Evolutionary conservation across 2,888 invertebrate species (phyloP).

Genomic region (Adela reaumurella): DNA sequence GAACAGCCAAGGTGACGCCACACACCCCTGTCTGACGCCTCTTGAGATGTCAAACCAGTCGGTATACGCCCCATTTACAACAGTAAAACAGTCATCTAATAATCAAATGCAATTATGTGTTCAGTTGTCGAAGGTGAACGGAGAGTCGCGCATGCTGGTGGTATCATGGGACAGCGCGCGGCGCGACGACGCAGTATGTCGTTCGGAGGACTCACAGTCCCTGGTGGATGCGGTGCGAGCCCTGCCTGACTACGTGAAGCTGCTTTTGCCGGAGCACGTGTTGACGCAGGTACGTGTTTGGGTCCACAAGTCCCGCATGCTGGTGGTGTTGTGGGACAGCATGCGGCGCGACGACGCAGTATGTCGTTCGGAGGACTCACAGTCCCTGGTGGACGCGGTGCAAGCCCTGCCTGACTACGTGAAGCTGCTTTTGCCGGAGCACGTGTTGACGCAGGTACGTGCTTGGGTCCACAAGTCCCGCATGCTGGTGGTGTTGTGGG

Average conservation of each 20-base stretch:
- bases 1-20: too few relatives aligned
- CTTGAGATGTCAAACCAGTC: too few relatives aligned
- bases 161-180: conserved; percentile 43
- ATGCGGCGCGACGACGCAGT: conserved; percentile 33
- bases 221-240: conserved; percentile 45
- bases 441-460: conserved; percentile 41
- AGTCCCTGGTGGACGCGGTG: conserved; percentile 43
- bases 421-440: conserved; percentile 39
- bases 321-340: conserved; percentile 42
- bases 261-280: conserved; percentile 36
- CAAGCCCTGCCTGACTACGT: conserved; percentile 44
- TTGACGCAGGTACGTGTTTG: conserved; percentile 46
- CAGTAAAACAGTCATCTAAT: too few relatives aligned
- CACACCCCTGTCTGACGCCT: too few relatives aligned
- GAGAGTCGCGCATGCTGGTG: conserved; percentile 44
- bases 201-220: conserved; percentile 16
- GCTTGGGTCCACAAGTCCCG: too few relatives aligned
- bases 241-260: conserved; percentile 44
- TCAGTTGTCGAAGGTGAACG: conserved; percentile 20
- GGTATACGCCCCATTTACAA: too few relatives aligned
- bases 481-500: conserved; percentile 41
- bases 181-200: conserved; percentile 28
- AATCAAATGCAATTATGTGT: too few relatives aligned
- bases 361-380: conserved; percentile 17
- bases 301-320: conserved; percentile 45